Percentiles rank a stretch among this genome's conserved stretches.
These are phyloP conservation scores for Drosophila punjabiensis DNA, from an alignment of 1,140 invertebrate species.

Conservation along the genomic window DNA sequence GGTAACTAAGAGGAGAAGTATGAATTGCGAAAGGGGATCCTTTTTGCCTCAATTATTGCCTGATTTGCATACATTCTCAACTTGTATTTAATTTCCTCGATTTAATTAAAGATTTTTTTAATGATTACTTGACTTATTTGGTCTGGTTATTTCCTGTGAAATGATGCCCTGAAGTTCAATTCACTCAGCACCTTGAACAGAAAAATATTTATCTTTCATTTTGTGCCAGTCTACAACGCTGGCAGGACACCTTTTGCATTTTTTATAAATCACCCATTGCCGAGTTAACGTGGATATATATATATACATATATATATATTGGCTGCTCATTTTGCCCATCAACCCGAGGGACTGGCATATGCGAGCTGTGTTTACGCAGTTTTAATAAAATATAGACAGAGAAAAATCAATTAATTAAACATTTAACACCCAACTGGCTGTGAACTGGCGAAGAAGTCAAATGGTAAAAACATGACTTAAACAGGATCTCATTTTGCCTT, in stretches of 20 bases:
- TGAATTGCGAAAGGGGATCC: not conserved
- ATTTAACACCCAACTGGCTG: conserved; percentile 44
- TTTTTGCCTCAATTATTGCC: not conserved
- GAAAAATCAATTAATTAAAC: conserved; percentile 74
- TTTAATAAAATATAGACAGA: conserved; percentile 66
- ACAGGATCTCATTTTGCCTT: not conserved
- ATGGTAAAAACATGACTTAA: conserved; percentile 6
- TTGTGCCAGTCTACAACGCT: not conserved
- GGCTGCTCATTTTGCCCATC: conserved; percentile 50
- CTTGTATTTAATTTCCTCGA: not conserved
- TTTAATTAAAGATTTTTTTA: conserved; percentile 1
- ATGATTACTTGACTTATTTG: conserved; percentile 33
- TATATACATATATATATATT: not conserved
- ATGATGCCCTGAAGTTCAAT: not conserved
- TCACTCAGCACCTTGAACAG: not conserved
- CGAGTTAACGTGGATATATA: not conserved
- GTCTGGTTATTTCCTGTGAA: not conserved
- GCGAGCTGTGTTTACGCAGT: conserved; percentile 52
- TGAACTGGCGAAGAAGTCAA: conserved; percentile 1
- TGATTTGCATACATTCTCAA: not conserved
- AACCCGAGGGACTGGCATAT: not conserved
- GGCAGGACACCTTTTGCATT: conserved; percentile 10
- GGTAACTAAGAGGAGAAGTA: not conserved
- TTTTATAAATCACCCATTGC: conserved; percentile 36
- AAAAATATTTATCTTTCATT: conserved; percentile 25